Percentiles rank a stretch among this genome's conserved stretches.
These are phyloP conservation scores for Drosophila lutescens DNA, from an alignment of 2,888 invertebrate genomes.

Conservation along the genomic window DNA sequence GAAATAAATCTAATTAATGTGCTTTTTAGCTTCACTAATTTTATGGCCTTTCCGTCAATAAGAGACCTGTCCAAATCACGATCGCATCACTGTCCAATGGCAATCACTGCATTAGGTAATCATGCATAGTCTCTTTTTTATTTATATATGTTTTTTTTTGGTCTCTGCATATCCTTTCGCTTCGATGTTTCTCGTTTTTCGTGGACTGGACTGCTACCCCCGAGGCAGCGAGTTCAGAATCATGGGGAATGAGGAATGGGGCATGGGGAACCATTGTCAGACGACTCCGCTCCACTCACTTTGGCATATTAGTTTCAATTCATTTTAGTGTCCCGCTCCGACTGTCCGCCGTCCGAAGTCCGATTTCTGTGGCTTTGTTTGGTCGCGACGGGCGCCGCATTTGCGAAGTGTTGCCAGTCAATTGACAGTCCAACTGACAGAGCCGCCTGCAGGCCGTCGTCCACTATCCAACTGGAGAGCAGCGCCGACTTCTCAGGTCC, in stretches of 20 bases:
- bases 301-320: constrained; percentile 81
- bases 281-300: constrained; percentile 66
- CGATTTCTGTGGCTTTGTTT: constrained; percentile 71
- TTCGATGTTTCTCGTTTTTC: constrained; percentile 43
- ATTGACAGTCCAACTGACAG: constrained; percentile 79
- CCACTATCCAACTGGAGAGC: constrained; percentile 27
- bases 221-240: constrained; percentile 67
- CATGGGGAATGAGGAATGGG: constrained; percentile 62
- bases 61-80: constrained; percentile 21
- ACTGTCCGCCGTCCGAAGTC: constrained; percentile 52
- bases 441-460: constrained; percentile 74
- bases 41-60: constrained; percentile 7
- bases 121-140: constrained; percentile 47
- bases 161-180: constrained; percentile 67
- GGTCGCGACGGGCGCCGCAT: constrained; percentile 52
- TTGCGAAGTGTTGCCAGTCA: constrained; percentile 75
- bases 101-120: constrained; percentile 65
- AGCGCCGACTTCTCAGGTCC: constrained; percentile 24
- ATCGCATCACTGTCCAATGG: constrained; percentile 22
- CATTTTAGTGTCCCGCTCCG: constrained; percentile 72
- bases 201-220: constrained; percentile 33
- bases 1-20: constrained; percentile 25
- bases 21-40: constrained; percentile 9
- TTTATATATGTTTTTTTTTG: constrained; percentile 18
- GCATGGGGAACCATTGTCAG: constrained; percentile 68